Percentiles rank a stretch among this genome's conserved stretches.
Evolutionary conservation across 2,113 vertebrate species (phyloP).

Genomic region (Nyctereutes procyonoides): DNA sequence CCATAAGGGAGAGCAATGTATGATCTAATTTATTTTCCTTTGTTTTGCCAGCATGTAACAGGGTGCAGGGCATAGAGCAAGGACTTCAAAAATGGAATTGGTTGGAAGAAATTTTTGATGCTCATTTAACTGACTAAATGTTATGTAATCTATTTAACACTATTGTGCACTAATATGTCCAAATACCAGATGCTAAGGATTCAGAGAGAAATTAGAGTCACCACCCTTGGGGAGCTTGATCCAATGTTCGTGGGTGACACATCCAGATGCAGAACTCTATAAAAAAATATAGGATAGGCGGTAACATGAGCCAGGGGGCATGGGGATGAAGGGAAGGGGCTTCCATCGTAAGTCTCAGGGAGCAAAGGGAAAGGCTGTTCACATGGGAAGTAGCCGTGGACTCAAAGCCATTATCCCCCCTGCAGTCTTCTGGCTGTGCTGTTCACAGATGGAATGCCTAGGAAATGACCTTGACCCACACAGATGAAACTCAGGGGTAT

Average conservation of each 20-base stretch:
- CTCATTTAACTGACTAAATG: background rate
- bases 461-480: background rate
- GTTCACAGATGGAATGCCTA: background rate
- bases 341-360: background rate
- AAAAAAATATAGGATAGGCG: background rate
- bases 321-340: fast-evolving
- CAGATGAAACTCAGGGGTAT: background rate
- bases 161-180: too few relatives aligned
- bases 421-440: background rate
- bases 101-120: background rate
- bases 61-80: background rate
- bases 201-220: background rate
- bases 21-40: background rate
- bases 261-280: fast-evolving
- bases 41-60: background rate
- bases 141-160: background rate
- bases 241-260: background rate
- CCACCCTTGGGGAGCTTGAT: background rate
- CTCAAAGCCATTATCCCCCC: background rate
- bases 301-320: background rate
- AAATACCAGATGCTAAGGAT: background rate
- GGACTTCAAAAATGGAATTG: background rate
- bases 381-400: background rate
- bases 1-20: background rate
- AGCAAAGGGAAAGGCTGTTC: background rate